Conservation (phyloP, 2,888 invertebrate species). For the Chamaedrilus cognettii region DNA sequence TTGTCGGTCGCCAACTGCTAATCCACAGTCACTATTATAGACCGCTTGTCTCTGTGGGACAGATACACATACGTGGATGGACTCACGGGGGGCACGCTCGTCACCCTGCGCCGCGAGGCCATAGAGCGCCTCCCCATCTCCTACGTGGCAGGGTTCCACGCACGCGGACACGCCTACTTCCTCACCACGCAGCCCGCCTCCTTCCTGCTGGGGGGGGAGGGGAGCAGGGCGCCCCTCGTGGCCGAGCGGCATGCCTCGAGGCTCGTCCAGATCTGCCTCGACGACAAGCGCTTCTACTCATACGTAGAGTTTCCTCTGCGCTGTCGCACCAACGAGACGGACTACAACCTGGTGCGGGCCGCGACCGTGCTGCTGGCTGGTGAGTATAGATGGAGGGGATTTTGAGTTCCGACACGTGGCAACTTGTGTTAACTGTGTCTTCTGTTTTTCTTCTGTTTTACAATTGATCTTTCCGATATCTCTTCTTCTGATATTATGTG, state of each 20-base stretch:
- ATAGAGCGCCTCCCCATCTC: conserved; percentile 38
- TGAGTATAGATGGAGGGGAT: no score
- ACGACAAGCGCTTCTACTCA: conserved; percentile 93
- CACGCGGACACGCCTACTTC: conserved; percentile 48
- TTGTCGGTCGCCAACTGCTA: no score
- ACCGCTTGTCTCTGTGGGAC: no score
- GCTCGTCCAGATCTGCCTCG: conserved; percentile 89
- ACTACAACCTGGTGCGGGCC: conserved; percentile 5
- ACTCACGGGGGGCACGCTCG: conserved; percentile 11
- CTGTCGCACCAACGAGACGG: not conserved
- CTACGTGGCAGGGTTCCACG: conserved; percentile 51
- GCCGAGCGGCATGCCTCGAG: not conserved
- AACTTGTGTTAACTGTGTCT: no score
- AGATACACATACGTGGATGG: conserved; percentile 14
- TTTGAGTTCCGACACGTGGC: no score
- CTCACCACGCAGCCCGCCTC: conserved; percentile 22
- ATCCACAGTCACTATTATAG: no score
- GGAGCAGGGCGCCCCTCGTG: conserved; percentile 62
- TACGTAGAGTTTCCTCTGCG: conserved; percentile 97
- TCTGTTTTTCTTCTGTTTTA: no score
- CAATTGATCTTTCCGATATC: no score
- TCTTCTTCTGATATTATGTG: no score
- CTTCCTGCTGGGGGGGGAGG: not conserved
- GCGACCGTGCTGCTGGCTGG: conserved; percentile 57
- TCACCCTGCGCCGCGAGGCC: conserved; percentile 16